These are phyloP conservation scores for Metallyticus violacea DNA, from an alignment of 2,888 invertebrate species.

Conservation along the genomic window DNA sequence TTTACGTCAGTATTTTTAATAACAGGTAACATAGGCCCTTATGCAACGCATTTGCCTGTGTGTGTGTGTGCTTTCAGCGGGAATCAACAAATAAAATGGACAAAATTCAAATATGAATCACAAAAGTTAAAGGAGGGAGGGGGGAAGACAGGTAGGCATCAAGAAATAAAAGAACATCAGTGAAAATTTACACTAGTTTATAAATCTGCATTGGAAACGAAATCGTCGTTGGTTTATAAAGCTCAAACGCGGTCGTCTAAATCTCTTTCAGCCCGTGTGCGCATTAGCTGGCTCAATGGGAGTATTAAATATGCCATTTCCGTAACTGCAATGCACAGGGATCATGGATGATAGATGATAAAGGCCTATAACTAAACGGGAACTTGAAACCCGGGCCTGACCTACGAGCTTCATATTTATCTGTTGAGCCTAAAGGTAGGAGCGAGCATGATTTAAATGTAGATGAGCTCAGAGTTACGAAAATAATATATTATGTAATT, in stretches of 20 bases:
- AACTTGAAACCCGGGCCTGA: not conserved
- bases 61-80: too few relatives aligned
- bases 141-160: not conserved
- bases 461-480: too few relatives aligned
- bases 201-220: not conserved
- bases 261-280: not conserved
- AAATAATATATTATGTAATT: too few relatives aligned
- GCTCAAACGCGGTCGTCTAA: not conserved
- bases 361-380: not conserved
- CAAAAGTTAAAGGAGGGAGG: not conserved
- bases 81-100: not conserved
- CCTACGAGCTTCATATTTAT: not conserved
- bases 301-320: not conserved
- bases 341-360: not conserved
- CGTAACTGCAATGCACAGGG: not conserved
- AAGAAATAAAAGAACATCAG: not conserved
- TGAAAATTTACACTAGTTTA: not conserved
- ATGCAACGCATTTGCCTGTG: too few relatives aligned
- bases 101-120: not conserved
- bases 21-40: too few relatives aligned
- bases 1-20: too few relatives aligned
- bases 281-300: not conserved
- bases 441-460: too few relatives aligned
- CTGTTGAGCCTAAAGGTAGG: too few relatives aligned
- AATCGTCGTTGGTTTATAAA: not conserved